A percentile compares a stretch with the other conserved stretches of the same genome.
phyloP scores from a whole-genome alignment of 1,140 invertebrate species.

The Dryas iulia region DNA sequence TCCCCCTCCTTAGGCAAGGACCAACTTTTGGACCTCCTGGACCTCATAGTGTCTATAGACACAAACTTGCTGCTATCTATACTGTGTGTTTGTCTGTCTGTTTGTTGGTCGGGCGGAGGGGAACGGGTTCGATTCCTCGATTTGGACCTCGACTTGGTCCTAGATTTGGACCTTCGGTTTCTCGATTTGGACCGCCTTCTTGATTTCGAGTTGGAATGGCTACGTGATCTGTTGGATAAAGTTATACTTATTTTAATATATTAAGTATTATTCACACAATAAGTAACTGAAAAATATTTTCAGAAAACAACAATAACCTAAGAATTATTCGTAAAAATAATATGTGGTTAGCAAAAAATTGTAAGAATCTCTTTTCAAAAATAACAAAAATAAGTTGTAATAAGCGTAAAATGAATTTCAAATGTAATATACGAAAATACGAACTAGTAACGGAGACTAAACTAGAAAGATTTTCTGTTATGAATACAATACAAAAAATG shows the following conservation, averaged over 20 bases:
- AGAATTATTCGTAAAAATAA: too few relatives aligned
- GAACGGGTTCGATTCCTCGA: constrained; percentile 22
- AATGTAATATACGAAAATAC: too few relatives aligned
- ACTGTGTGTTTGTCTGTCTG: constrained; percentile 1
- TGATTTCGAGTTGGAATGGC: constrained; percentile 37
- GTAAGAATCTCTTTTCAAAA: too few relatives aligned
- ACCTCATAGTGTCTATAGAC: background rate
- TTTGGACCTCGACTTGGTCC: constrained; percentile 32
- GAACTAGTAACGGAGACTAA: too few relatives aligned
- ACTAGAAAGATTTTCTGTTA: too few relatives aligned
- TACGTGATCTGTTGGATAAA: constrained; percentile 39
- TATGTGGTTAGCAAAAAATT: too few relatives aligned
- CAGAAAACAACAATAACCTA: too few relatives aligned
- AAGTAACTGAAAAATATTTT: too few relatives aligned
- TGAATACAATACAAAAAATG: too few relatives aligned
- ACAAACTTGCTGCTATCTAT: background rate
- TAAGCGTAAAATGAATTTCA: too few relatives aligned
- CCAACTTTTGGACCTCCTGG: constrained; percentile 53
- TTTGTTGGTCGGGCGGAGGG: constrained; percentile 13
- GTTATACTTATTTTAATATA: background rate
- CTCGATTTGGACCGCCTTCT: constrained; percentile 31
- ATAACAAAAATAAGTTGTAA: too few relatives aligned
- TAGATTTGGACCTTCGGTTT: constrained; percentile 20
- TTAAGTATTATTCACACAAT: too few relatives aligned
- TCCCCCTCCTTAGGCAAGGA: constrained; percentile 49